Evolutionary conservation across 2,797 vertebrate species (phyloP), one percentile per base, ranked within the genome.

Genomic region (Pogonophryne albipinna): DNA sequence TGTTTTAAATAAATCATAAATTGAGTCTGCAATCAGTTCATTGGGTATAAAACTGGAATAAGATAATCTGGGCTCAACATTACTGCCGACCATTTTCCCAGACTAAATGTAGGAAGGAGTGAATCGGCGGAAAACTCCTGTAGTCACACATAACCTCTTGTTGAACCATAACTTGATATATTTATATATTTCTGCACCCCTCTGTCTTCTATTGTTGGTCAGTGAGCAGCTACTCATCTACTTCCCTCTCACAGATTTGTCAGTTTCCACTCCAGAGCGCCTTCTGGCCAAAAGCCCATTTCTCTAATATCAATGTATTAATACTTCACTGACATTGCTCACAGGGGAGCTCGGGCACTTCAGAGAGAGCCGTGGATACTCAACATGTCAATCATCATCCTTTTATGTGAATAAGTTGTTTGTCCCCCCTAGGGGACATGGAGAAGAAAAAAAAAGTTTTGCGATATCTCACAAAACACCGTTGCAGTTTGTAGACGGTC

Each of bases 271-370:
- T 58, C 63, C 53, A 14, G 13, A 58, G n/a, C 16, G 41, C 46
- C 64, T 56, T 55, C n/a, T 38, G 45, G 70, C 56, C 14, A 47
- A 19, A 42, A 63, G 14, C 41, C 47, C 12, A 63, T 51, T 66
- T 49, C 66, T 65, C 27, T 17, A 15, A 71, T 46, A 60, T 59
- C n/a, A 14, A 56, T 27, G 44, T 61, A 71, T 66, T 50, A 75
- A 67, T 67, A 66, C 53, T 56, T 72, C 20, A 47, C 47, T 46
- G 62, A 38, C 31, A 16, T 53, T 15, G 3, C 47, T 75, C 53
- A 64, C 10, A n/a, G 20, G 34, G 10, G n/a, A 44, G 20, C 44
- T 20, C 53, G 7, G 31, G 31, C 12, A 4, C 44, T 31, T 34
- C 55, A 46, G 46, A 7, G 0, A 58, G 27, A 53, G 56, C 19